Percentiles rank a stretch among this genome's conserved stretches.
Evolutionary conservation across 2,113 vertebrate species (phyloP).

Genomic region (Psammodynastes pulverulentus): DNA sequence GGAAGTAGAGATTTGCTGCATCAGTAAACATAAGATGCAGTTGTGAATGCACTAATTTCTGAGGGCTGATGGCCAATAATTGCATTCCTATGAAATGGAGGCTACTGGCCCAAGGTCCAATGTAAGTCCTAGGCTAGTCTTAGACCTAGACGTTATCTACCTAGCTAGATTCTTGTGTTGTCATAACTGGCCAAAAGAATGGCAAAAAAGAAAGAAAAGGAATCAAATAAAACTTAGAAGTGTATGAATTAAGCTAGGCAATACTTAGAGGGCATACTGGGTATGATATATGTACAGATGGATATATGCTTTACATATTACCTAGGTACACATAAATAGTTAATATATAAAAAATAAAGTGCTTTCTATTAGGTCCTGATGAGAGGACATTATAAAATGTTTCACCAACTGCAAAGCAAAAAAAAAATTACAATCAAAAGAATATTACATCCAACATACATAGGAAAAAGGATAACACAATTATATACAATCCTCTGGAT

Average conservation of each 20-base stretch:
- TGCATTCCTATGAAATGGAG: neutral
- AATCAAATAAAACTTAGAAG: neutral
- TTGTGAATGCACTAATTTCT: neutral
- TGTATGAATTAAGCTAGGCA: conserved; percentile 22
- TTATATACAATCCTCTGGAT: conserved; percentile 71
- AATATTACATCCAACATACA: conserved; percentile 75
- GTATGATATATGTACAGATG: conserved; percentile 34
- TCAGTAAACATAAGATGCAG: neutral
- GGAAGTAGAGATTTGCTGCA: neutral
- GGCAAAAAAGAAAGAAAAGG: neutral
- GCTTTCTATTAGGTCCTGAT: conserved; percentile 84
- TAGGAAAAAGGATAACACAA: conserved; percentile 62
- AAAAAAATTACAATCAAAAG: conserved; percentile 64
- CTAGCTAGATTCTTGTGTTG: neutral
- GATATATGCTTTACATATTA: conserved; percentile 55
- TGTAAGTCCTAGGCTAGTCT: neutral
- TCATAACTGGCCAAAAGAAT: neutral
- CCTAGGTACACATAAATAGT: conserved; percentile 73
- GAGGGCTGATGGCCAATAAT: neutral
- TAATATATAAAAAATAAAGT: conserved; percentile 93
- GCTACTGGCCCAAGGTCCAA: neutral
- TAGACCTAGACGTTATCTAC: neutral
- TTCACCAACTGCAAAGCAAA: conserved; percentile 68
- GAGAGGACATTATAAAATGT: conserved; percentile 81
- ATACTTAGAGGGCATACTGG: conserved; percentile 27